phyloP scores from a whole-genome alignment of 1,140 invertebrate species.

The Temnothorax curvispinosus region DNA sequence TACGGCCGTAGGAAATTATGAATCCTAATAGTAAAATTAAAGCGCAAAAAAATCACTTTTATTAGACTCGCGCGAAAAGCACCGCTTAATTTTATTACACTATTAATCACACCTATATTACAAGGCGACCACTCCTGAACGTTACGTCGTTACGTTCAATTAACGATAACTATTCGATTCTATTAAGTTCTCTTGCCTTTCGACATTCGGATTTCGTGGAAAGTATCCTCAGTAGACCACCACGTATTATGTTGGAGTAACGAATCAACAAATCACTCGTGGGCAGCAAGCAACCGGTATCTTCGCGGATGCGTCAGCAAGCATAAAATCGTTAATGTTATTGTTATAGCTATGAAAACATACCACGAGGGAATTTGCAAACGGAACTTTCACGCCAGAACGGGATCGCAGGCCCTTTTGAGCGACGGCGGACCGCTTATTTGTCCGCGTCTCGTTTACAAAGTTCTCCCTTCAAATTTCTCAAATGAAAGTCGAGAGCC shows the following conservation, averaged over 20 bases:
- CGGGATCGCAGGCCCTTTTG: neutral
- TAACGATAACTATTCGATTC: neutral
- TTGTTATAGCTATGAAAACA: constrained; percentile 20
- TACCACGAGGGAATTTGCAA: constrained; percentile 15
- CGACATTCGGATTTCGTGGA: neutral
- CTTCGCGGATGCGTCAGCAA: neutral
- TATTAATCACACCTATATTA: constrained; percentile 1
- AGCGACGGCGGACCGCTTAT: constrained; percentile 23
- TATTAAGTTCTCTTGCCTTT: neutral
- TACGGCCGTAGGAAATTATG: neutral
- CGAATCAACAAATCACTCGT: constrained; percentile 5
- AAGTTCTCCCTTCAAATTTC: constrained; percentile 57
- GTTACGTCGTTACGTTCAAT: neutral
- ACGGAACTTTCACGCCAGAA: neutral
- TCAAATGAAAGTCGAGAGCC: constrained; percentile 54
- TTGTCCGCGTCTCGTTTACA: constrained; percentile 56
- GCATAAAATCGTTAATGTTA: constrained; percentile 26
- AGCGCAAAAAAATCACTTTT: neutral
- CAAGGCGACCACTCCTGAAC: neutral
- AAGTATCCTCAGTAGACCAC: neutral
- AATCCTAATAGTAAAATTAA: neutral
- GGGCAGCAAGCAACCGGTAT: neutral
- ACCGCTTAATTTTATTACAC: neutral
- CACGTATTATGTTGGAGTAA: neutral
- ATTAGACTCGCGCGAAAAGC: neutral